Evolutionary conservation across 2,888 invertebrate genomes (phyloP), one percentile per base, ranked within the genome.

Genomic region (Pollenia angustigena): DNA sequence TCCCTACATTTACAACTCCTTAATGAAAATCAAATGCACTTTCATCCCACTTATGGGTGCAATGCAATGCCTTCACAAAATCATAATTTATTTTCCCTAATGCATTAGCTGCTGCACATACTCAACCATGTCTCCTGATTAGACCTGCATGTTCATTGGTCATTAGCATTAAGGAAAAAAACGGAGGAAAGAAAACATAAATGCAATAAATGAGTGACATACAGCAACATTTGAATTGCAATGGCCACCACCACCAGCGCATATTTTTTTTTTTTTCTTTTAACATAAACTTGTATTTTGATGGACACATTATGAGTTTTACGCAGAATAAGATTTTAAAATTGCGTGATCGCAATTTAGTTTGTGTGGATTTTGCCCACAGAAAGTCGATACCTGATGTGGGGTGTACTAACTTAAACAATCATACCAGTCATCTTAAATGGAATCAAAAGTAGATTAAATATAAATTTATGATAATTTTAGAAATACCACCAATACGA

Each of bases 121-220:
- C 23, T 69, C n/a, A 23, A 54, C n/a, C 18, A 71, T 32, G 16
- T 62, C 60, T 40, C 32, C n/a, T 74, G 58, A 74, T 75, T 78
- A 78, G 78, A 64, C 56, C 62, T 78, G 62, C 83, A 78, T 83
- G 83, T 72, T 78, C 42, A 12, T 50, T 64, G 44, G 71, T 50
- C 83, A 83, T 83, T 78, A 83, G 42, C 23, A 40, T 50, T 16
- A 40, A 48, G 12, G 8, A 4, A 42, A 69, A 42, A 69, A 44
- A 56, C 11, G 14, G 10, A 56, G 2, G 6, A 74, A 50, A 14
- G 8, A 48, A 1, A 10, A 52, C 6, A 23, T 75, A 40, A 12
- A 48, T 54, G 16, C 11, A 42, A 12, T 44, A 69, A 82, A 42
- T 76, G 64, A 78, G 64, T 83, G 78, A 83, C 52, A 71, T 64